phyloP scores from a whole-genome alignment of 1,140 invertebrate genomes.

The Oryctes rhinoceros region DNA sequence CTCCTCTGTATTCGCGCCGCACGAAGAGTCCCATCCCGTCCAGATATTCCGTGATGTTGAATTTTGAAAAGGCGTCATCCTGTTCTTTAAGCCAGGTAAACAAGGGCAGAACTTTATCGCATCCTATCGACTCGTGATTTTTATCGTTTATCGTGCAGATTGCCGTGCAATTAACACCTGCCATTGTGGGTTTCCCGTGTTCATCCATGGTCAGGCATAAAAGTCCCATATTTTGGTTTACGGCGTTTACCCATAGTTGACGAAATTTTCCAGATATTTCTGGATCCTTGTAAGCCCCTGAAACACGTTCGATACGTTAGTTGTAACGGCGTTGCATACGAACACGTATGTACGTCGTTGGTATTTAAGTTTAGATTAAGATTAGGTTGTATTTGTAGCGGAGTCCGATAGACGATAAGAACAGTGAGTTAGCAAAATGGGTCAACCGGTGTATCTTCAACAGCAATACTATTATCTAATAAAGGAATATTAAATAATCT shows the following conservation, averaged over 20 bases:
- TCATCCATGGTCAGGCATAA: slow-evolving; percentile 39
- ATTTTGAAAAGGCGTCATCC: slow-evolving; percentile 53
- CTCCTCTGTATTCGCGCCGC: slow-evolving; percentile 58
- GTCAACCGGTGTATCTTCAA: too few species aligned
- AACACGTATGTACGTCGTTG: too few species aligned
- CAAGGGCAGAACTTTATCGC: not conserved
- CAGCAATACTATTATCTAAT: too few species aligned
- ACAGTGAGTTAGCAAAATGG: too few species aligned
- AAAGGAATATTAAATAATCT: too few species aligned
- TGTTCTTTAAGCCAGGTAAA: slow-evolving; percentile 10
- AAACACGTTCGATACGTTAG: too few species aligned
- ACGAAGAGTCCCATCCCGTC: slow-evolving; percentile 62
- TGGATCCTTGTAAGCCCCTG: too few species aligned
- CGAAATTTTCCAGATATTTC: too few species aligned
- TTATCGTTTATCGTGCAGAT: not conserved
- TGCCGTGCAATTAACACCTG: slow-evolving; percentile 35
- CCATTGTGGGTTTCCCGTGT: slow-evolving; percentile 39
- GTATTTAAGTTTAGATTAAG: too few species aligned
- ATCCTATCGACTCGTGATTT: not conserved
- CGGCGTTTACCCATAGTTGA: not conserved
- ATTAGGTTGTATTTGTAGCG: too few species aligned
- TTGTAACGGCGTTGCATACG: too few species aligned
- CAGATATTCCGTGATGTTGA: slow-evolving; percentile 59
- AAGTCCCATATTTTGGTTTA: slow-evolving; percentile 11
- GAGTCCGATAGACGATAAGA: too few species aligned